phyloP scores from a whole-genome alignment of 2,113 vertebrate species.

The Psephotus haematonotus region DNA sequence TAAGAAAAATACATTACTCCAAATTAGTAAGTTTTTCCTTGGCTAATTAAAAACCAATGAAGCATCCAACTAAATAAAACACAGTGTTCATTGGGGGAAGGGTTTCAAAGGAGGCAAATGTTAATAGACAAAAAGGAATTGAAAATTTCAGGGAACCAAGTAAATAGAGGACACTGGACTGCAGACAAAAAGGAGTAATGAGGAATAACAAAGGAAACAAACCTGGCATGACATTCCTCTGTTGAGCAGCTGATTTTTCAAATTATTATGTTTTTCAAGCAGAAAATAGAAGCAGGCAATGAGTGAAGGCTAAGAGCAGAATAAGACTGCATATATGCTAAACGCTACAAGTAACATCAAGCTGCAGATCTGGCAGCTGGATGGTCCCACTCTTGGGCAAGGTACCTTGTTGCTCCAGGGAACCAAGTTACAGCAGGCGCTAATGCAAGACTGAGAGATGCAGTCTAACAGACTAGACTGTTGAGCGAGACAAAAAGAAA shows the following conservation, averaged over 20 bases:
- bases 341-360: conserved; percentile 43
- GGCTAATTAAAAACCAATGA: neutral
- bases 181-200: neutral
- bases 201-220: neutral
- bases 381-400: conserved; percentile 37
- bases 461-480: conserved; percentile 78
- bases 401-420: conserved; percentile 81
- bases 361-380: conserved; percentile 20
- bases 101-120: neutral
- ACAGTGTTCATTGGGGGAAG: accelerated
- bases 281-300: neutral
- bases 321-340: neutral
- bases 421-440: conserved; percentile 83
- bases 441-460: conserved; percentile 82
- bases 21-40: neutral
- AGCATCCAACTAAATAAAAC: neutral
- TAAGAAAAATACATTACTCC: neutral
- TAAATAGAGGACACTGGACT: neutral
- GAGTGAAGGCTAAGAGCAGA: neutral
- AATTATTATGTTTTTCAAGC: neutral
- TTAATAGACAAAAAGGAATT: neutral
- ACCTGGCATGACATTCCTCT: neutral
- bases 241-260: neutral
- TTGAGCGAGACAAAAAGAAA: conserved; percentile 68
- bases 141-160: neutral